phyloP scores from a whole-genome alignment of 2,888 invertebrate genomes.

The Lordiphosa andalusiaca region DNA sequence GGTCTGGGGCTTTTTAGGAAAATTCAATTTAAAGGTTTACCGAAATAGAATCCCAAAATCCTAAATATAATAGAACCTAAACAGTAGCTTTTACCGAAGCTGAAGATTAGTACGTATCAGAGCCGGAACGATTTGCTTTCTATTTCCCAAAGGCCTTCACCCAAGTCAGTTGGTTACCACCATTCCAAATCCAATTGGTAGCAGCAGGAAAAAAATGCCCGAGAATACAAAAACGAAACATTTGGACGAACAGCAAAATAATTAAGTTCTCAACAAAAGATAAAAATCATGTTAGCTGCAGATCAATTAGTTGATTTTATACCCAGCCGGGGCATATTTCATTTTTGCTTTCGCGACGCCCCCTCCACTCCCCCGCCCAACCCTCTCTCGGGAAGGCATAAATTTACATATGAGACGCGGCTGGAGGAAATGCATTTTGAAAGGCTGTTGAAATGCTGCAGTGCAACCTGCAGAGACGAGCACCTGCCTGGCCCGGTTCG shows the following conservation, averaged over 20 bases:
- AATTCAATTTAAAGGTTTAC: too few species aligned
- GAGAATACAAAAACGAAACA: slow-evolving; percentile 23
- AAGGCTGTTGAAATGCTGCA: slow-evolving; percentile 74
- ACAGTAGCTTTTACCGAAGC: too few species aligned
- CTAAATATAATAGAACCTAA: too few species aligned
- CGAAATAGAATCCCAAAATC: too few species aligned
- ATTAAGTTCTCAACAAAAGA: slow-evolving; percentile 77
- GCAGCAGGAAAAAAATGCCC: too few species aligned
- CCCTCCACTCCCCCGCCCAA: background rate
- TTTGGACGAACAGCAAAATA: slow-evolving; percentile 59
- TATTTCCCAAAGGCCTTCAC: slow-evolving; percentile 46
- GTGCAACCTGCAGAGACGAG: slow-evolving; percentile 53
- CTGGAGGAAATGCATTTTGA: slow-evolving; percentile 72
- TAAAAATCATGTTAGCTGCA: slow-evolving; percentile 78
- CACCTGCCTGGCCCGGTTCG: slow-evolving; percentile 57
- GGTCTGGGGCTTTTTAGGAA: too few species aligned
- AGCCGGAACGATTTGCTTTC: too few species aligned
- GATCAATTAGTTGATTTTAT: slow-evolving; percentile 77
- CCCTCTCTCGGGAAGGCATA: slow-evolving; percentile 43
- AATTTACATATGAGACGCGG: slow-evolving; percentile 76
- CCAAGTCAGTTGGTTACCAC: slow-evolving; percentile 50
- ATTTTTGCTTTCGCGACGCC: slow-evolving; percentile 48
- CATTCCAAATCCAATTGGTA: slow-evolving; percentile 57
- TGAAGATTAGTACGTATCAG: too few species aligned
- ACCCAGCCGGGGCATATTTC: slow-evolving; percentile 61